phyloP scores from a whole-genome alignment of 2,113 vertebrate species.

The Dryoscopus gambensis region DNA sequence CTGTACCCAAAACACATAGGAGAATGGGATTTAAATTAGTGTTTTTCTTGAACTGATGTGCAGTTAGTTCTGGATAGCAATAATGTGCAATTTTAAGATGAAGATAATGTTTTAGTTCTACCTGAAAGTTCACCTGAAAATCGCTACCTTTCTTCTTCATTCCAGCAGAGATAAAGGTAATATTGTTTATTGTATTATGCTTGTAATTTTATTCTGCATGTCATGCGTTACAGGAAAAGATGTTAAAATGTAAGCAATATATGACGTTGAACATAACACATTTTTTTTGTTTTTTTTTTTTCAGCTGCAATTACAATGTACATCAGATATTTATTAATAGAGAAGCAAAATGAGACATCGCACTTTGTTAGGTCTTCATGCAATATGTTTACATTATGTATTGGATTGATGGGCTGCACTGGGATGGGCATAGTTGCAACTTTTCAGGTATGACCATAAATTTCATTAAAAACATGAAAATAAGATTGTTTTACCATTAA shows the following conservation, averaged over 20 bases:
- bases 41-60: background rate
- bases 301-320: constrained; percentile 86
- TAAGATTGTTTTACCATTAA: background rate
- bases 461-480: background rate
- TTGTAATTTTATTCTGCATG: background rate
- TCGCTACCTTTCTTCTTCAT: background rate
- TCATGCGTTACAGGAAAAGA: background rate
- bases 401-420: constrained; percentile 81
- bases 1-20: background rate
- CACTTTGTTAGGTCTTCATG: constrained; percentile 33
- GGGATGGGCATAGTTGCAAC: constrained; percentile 91
- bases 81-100: background rate
- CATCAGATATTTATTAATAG: constrained; percentile 83
- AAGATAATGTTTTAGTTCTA: background rate
- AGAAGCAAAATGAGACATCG: constrained; percentile 74
- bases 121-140: background rate
- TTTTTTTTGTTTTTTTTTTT: constrained; percentile 5
- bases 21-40: background rate
- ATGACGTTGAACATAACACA: background rate
- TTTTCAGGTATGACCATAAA: constrained; percentile 82
- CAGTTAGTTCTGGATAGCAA: background rate
- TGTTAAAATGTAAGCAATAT: background rate
- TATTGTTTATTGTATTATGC: background rate
- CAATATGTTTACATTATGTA: constrained; percentile 72
- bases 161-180: background rate